Conservation (phyloP, 2,888 invertebrate genomes). For the Dryomyza anilis region DNA sequence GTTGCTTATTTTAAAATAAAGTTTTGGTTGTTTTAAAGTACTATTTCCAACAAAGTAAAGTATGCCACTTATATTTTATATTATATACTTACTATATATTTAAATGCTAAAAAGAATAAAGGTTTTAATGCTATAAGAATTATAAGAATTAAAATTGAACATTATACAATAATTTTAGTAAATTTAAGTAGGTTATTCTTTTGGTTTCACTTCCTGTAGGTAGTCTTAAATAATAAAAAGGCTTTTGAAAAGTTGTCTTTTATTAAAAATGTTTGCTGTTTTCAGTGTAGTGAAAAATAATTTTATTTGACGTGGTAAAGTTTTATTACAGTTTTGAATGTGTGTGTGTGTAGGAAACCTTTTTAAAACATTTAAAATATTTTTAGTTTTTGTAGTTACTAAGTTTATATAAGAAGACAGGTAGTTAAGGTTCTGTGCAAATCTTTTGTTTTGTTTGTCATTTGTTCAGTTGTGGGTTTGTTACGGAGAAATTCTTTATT, state of each 20-base stretch:
- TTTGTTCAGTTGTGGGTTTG: conserved; percentile 2
- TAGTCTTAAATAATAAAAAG: conserved; percentile 51
- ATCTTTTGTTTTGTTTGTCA: background rate
- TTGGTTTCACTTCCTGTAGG: conserved; percentile 37
- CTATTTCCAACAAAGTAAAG: too few relatives aligned
- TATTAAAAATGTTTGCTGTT: background rate
- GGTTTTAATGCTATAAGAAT: too few relatives aligned
- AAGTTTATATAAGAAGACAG: conserved; percentile 1
- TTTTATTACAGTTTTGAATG: background rate
- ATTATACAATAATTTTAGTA: conserved; percentile 25
- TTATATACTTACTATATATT: background rate
- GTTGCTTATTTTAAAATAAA: too few relatives aligned
- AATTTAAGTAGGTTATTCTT: background rate
- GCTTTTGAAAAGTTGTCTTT: conserved; percentile 43
- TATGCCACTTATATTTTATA: background rate
- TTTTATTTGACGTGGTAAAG: background rate
- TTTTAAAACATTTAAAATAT: background rate
- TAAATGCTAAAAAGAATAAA: background rate
- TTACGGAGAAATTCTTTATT: background rate
- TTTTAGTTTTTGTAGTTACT: background rate
- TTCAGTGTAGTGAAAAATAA: conserved; percentile 21
- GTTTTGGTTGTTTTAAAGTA: too few relatives aligned
- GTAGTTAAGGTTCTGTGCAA: conserved; percentile 8
- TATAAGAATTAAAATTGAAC: too few relatives aligned
- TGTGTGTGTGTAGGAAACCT: conserved; percentile 13